phyloP scores from a whole-genome alignment of 2,797 vertebrate genomes.

The Syngnathus rostellatus region DNA sequence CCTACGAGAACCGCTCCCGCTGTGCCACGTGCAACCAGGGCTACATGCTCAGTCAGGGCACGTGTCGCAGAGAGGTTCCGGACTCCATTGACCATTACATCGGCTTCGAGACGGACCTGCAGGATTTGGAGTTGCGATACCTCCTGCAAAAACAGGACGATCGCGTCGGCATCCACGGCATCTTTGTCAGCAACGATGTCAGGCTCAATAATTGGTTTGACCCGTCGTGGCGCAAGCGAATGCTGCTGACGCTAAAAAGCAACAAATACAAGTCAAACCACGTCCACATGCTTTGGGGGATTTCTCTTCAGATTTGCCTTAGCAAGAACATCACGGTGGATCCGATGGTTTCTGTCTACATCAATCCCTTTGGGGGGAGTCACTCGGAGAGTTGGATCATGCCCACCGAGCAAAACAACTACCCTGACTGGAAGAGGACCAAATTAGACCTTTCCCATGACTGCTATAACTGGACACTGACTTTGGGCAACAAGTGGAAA shows the following conservation, averaged over 20 bases:
- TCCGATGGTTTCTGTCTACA: constrained; percentile 86
- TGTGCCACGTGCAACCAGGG: constrained; percentile 87
- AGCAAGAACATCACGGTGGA: constrained; percentile 97
- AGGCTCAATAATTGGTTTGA: constrained; percentile 97
- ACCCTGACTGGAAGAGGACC: constrained; percentile 97
- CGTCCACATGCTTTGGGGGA: constrained; percentile 95
- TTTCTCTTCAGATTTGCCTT: constrained; percentile 92
- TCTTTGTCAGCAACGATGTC: constrained; percentile 97
- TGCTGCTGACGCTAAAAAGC: constrained; percentile 94
- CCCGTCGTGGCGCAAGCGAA: constrained; percentile 91
- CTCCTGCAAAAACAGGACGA: constrained; percentile 83
- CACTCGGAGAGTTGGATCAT: constrained; percentile 99
- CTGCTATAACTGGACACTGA: constrained; percentile 96
- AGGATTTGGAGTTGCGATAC: constrained; percentile 87
- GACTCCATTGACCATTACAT: constrained; percentile 96
- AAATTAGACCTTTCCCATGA: constrained; percentile 88
- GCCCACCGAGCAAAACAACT: constrained; percentile 88
- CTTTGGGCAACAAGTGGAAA: constrained; percentile 96
- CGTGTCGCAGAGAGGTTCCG: constrained; percentile 88
- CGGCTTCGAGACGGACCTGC: constrained; percentile 91
- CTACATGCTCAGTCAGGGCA: constrained; percentile 88
- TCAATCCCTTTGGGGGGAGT: constrained; percentile 97
- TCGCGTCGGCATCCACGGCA: constrained; percentile 85
- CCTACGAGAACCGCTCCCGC: constrained; percentile 87
- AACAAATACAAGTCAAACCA: constrained; percentile 96